Percentiles rank a stretch among this genome's conserved stretches.
phyloP scores from a whole-genome alignment of 2,797 vertebrate genomes.

The Ambastaia sidthimunki region DNA sequence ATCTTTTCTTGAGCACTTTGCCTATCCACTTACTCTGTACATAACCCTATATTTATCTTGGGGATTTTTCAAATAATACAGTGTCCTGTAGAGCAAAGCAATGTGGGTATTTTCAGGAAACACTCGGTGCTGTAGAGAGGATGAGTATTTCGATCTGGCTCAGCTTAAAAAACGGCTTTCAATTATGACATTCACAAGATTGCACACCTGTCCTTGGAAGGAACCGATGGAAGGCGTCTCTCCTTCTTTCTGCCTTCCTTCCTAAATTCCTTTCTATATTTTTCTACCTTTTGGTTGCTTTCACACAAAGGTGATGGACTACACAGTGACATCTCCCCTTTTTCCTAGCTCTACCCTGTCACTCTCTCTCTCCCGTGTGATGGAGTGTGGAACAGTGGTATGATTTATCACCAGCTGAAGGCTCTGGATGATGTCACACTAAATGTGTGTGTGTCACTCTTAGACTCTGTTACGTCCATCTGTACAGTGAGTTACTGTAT shows the following conservation, averaged over 20 bases:
- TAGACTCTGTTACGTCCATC: slow-evolving; percentile 51
- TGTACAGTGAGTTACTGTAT: slow-evolving; percentile 48
- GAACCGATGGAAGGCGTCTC: slow-evolving; percentile 22
- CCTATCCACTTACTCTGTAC: slow-evolving; percentile 34
- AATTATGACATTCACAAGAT: slow-evolving; percentile 51
- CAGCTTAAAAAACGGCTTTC: slow-evolving; percentile 43
- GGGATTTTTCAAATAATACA: slow-evolving; percentile 43
- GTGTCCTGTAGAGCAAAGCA: slow-evolving; percentile 26
- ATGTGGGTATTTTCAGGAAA: slow-evolving; percentile 45
- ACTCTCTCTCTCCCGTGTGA: slow-evolving; percentile 29
- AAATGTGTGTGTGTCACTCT: slow-evolving; percentile 44
- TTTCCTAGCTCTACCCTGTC: slow-evolving; percentile 17
- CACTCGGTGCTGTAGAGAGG: slow-evolving; percentile 15
- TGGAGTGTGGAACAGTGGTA: slow-evolving; percentile 39
- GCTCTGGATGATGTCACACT: slow-evolving; percentile 53
- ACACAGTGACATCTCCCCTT: slow-evolving; percentile 32
- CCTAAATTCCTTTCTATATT: background rate
- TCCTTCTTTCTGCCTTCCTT: slow-evolving; percentile 6
- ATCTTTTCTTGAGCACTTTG: slow-evolving; percentile 23
- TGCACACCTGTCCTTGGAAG: slow-evolving; percentile 46
- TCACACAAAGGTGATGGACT: slow-evolving; percentile 46
- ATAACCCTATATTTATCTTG: slow-evolving; percentile 46
- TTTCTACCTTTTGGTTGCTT: slow-evolving; percentile 35
- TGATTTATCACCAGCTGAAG: slow-evolving; percentile 56
- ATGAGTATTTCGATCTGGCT: slow-evolving; percentile 28